Evolutionary conservation across 2,113 vertebrate genomes (phyloP).

Genomic region (Sialia sialis): DNA sequence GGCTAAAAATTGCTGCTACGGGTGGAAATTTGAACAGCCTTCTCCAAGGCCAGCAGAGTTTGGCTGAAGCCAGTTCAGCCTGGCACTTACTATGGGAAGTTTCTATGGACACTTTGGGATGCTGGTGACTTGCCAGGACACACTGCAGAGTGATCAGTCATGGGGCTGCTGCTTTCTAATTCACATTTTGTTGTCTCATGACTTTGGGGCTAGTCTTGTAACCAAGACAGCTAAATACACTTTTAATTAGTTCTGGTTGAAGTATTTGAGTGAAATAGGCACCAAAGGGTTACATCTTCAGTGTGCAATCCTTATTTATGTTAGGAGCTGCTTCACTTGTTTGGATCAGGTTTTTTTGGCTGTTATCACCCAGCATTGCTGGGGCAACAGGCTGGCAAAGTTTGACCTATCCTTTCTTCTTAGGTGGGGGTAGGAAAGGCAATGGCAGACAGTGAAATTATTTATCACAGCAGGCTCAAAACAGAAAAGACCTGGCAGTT

Average conservation of each 20-base stretch:
- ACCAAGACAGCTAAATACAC: background rate
- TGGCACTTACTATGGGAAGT: background rate
- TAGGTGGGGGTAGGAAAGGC: background rate
- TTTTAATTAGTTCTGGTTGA: constrained; percentile 4
- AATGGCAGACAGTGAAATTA: background rate
- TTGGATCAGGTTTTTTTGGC: background rate
- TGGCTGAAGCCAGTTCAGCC: background rate
- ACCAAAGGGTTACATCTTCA: background rate
- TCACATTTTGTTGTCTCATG: background rate
- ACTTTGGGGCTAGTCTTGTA: background rate
- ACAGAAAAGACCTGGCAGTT: constrained; percentile 4
- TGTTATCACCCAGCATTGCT: background rate
- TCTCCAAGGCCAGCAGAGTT: background rate
- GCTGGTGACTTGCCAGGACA: background rate
- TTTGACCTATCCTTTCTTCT: constrained; percentile 2
- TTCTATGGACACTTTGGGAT: background rate
- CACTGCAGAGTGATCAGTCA: background rate
- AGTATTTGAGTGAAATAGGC: background rate
- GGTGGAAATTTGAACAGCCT: background rate
- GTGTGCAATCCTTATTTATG: background rate
- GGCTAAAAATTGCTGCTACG: background rate
- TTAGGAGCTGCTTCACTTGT: background rate
- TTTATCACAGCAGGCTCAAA: constrained; percentile 32
- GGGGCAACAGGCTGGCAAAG: background rate
- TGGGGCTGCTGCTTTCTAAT: background rate